Evolutionary conservation across 2,888 invertebrate species (phyloP).

Genomic region (Caradrina clavipalpis): DNA sequence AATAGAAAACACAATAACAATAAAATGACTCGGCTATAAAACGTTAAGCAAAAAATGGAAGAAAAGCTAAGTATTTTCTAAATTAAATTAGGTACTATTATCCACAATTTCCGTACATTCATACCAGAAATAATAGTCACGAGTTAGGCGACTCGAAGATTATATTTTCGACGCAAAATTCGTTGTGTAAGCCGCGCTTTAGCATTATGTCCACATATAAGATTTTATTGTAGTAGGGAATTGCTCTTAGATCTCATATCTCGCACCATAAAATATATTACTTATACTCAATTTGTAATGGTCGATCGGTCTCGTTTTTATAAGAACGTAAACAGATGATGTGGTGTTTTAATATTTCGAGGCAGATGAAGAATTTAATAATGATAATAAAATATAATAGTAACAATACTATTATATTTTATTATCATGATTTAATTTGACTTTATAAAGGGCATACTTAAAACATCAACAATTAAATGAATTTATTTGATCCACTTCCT

Average conservation of each 20-base stretch:
- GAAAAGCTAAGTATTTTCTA: neutral
- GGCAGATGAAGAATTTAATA: too few species aligned
- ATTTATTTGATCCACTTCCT: neutral
- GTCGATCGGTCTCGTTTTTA: constrained; percentile 33
- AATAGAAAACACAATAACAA: neutral
- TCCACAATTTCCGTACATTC: neutral
- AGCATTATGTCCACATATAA: constrained; percentile 50
- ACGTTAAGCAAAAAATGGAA: neutral
- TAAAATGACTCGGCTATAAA: too few species aligned
- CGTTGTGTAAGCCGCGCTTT: constrained; percentile 32
- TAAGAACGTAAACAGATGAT: constrained; percentile 23
- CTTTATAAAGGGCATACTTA: neutral
- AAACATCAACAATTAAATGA: neutral
- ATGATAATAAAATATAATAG: too few species aligned
- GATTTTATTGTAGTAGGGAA: constrained; percentile 50
- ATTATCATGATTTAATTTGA: too few species aligned
- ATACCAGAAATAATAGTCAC: too few species aligned
- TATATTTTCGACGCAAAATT: neutral
- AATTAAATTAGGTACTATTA: neutral
- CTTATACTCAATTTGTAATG: constrained; percentile 23
- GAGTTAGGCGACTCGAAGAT: neutral
- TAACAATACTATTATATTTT: neutral
- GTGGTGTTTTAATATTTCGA: constrained; percentile 22
- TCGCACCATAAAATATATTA: constrained; percentile 44
- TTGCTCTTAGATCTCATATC: constrained; percentile 44